A percentile compares a stretch with the other conserved stretches of the same genome.
These are phyloP conservation scores for Drosophila cognata DNA, from an alignment of 2,888 invertebrate species.

Conservation along the genomic window DNA sequence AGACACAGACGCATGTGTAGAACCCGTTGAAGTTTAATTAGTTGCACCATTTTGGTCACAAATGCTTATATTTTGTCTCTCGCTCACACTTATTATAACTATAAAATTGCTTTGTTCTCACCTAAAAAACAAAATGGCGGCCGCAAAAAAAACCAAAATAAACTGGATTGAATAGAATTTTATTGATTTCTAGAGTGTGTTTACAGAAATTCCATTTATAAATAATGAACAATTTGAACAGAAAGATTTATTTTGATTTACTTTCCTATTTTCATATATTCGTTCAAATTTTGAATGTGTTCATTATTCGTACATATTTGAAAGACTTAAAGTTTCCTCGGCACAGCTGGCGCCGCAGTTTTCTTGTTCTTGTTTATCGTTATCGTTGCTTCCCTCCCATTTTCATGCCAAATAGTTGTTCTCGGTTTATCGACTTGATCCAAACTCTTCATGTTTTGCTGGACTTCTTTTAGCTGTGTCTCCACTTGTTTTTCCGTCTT, in stretches of 20 bases:
- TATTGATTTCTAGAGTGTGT: neutral
- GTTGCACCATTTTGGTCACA: slow-evolving; percentile 14
- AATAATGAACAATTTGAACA: neutral
- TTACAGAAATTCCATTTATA: neutral
- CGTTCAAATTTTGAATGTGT: neutral
- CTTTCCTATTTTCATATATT: neutral
- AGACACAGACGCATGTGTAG: slow-evolving; percentile 35
- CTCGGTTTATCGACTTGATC: slow-evolving; percentile 34
- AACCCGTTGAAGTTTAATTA: slow-evolving; percentile 9
- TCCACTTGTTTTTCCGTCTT: slow-evolving; percentile 2
- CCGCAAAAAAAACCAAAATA: neutral
- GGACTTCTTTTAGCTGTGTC: slow-evolving; percentile 13
- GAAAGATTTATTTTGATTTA: neutral
- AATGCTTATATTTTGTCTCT: neutral
- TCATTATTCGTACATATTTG: neutral
- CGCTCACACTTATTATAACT: neutral
- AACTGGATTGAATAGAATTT: neutral
- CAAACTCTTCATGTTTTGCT: neutral
- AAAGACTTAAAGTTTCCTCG: neutral
- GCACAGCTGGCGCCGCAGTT: too few species aligned
- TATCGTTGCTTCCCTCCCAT: too few species aligned
- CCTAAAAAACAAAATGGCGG: slow-evolving; percentile 23
- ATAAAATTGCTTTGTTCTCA: neutral
- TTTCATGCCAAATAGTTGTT: slow-evolving; percentile 3
- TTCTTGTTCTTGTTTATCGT: neutral